These are phyloP conservation scores for Xenops minutus DNA, from an alignment of 2,797 vertebrate species.

Conservation along the genomic window DNA sequence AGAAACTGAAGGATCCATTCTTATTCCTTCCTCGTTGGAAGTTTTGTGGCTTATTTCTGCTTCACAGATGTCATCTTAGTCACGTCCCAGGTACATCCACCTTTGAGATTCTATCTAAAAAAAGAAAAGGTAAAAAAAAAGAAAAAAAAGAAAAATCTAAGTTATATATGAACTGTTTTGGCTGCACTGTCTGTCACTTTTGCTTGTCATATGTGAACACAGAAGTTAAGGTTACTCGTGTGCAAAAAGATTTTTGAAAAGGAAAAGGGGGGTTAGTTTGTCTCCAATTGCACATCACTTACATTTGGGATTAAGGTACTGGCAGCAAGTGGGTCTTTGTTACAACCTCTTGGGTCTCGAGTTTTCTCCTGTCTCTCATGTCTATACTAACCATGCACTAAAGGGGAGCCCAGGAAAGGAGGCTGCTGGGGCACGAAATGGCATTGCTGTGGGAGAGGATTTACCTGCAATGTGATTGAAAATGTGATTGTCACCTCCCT, in stretches of 20 bases:
- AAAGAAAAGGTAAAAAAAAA: constrained; percentile 29
- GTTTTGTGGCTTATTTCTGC: constrained; percentile 69
- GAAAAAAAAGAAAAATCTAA: constrained; percentile 61
- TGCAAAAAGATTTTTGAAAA: constrained; percentile 74
- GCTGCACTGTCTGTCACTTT: constrained; percentile 85
- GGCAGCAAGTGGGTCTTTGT: constrained; percentile 60
- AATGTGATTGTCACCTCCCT: not conserved
- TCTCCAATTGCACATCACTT: constrained; percentile 73
- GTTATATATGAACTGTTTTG: constrained; percentile 79
- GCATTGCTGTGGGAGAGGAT: not conserved
- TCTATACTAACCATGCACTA: constrained; percentile 47
- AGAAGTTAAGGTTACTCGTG: constrained; percentile 75
- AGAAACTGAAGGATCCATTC: constrained; percentile 70
- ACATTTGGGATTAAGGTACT: constrained; percentile 58
- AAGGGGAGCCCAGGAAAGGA: constrained; percentile 26
- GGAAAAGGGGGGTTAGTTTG: constrained; percentile 65
- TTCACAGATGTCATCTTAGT: constrained; percentile 75
- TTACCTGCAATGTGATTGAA: not conserved
- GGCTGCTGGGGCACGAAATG: not conserved
- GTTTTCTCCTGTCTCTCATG: constrained; percentile 31
- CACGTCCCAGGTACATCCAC: constrained; percentile 74
- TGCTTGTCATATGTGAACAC: constrained; percentile 77
- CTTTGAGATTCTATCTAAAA: constrained; percentile 70
- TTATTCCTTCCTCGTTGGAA: constrained; percentile 71
- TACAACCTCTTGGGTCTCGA: constrained; percentile 37